Base-by-base conservation (phyloP, 2,888 invertebrate genomes). In the Sepiola atlantica region DNA sequence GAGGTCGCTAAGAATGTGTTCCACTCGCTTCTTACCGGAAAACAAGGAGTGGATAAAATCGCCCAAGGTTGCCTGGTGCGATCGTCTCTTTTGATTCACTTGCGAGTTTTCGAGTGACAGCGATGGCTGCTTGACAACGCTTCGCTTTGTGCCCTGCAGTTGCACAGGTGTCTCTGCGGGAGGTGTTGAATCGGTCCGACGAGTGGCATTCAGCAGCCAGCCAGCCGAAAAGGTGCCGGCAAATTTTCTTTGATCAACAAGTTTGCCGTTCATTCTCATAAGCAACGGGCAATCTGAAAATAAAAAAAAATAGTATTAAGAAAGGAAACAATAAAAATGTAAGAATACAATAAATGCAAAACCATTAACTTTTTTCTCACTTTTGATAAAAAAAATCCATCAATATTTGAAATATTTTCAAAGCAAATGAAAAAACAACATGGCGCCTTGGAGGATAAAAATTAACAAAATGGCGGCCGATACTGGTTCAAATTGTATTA, bases 1-100 rank as follows among this genome's bases (percentile, higher is more conserved):
- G 54, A 55, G 8, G 77, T 77, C n/a, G n/a, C 28, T 28, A n/a
- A 45, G 45, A 45, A 92, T 18, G 54, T 92, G 92, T 18, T 92
- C 92, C 18, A 55, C 54, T n/a, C 55, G 92, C 32, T 92, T 92
- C 55, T 92, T 92, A 54, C 92, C 32, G 14, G 92, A 55, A 92
- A 92, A 92, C 54, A 92, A 92, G n/a, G 92, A 92, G 55, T 92
- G 92, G 12, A 92, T 45, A 55, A 92, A 92, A 12, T 55, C 92
- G 0, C 92, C 21, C 18, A 92, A n/a, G 54, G 28, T 55, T 21
- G 54, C 54, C n/a, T 92, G 92, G 12, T 55, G 92, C 54, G 92
- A 92, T 16, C 55, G 92, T 21, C 92, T 35, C 14, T 92, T 92
- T 24, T 21, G 92, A 92, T 45, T n/a, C n/a, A 54, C 28, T 54